Evolutionary conservation across 2,888 invertebrate species (phyloP).

Genomic region (Cryptocephalus moraei): DNA sequence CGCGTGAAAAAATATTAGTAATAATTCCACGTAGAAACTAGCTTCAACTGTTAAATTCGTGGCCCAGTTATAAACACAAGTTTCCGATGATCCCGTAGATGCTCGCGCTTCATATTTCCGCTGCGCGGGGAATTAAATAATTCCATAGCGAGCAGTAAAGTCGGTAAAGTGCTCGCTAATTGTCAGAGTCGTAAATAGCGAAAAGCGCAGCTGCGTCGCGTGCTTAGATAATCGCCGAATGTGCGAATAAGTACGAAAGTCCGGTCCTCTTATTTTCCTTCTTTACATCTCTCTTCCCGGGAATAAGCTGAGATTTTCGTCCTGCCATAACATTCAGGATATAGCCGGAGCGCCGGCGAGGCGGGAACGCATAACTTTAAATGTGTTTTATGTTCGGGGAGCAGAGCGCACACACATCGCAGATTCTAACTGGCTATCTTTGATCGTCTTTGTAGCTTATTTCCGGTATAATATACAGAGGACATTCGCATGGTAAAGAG

Average conservation of each 20-base stretch:
- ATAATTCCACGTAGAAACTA: no score
- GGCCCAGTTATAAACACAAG: no score
- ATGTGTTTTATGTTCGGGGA: constrained; percentile 16
- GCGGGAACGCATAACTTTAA: constrained; percentile 21
- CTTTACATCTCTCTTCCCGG: neutral
- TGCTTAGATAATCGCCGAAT: constrained; percentile 10
- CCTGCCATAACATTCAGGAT: constrained; percentile 13
- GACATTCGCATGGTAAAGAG: constrained; percentile 14
- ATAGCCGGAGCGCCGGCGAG: constrained; percentile 17
- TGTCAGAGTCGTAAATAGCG: neutral
- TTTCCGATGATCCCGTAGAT: no score
- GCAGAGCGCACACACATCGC: neutral
- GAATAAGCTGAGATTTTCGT: constrained; percentile 1
- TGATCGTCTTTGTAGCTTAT: constrained; percentile 23
- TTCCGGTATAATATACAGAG: constrained; percentile 17
- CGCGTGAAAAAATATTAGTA: no score
- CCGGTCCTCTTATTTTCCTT: constrained; percentile 4
- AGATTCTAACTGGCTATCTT: constrained; percentile 17
- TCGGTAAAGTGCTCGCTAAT: no score
- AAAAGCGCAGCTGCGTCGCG: constrained; percentile 12
- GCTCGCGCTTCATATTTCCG: no score
- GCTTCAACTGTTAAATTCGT: no score
- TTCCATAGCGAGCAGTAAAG: no score
- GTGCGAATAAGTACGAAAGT: constrained; percentile 7
- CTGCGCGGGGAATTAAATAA: no score